phyloP scores from a whole-genome alignment of 2,888 invertebrate species.

The Drosophila paramelanica region DNA sequence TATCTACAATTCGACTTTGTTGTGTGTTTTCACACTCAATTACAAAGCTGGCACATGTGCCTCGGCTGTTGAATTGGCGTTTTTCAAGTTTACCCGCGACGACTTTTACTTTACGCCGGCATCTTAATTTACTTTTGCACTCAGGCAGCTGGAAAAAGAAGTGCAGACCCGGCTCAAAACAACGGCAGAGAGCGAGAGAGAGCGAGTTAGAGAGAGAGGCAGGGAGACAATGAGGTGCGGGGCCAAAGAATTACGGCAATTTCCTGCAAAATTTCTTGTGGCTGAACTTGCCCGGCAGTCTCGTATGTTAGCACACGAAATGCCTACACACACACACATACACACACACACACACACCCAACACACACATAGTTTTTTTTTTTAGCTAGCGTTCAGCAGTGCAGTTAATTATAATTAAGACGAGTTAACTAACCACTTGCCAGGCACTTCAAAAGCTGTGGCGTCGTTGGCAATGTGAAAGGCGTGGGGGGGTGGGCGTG shows the following conservation, averaged over 20 bases:
- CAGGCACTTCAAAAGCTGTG: conserved; percentile 44
- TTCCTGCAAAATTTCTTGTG: conserved; percentile 72
- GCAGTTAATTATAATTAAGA: conserved; percentile 84
- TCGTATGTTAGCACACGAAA: conserved; percentile 34
- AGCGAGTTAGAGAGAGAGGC: not conserved
- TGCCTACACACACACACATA: conserved; percentile 10
- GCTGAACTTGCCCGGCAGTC: conserved; percentile 66
- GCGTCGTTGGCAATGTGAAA: not conserved
- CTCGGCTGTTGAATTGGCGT: conserved; percentile 41
- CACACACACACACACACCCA: not conserved
- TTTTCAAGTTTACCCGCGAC: conserved; percentile 60
- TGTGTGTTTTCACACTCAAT: conserved; percentile 50
- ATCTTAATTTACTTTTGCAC: conserved; percentile 78
- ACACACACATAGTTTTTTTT: conserved; percentile 12
- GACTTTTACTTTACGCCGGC: conserved; percentile 68
- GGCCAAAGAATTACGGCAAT: conserved; percentile 59
- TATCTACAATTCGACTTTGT: conserved; percentile 22
- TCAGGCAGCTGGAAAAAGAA: conserved; percentile 72
- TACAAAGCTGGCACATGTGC: conserved; percentile 57
- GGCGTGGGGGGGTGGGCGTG: not conserved
- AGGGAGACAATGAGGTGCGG: not conserved
- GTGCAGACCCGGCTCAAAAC: conserved; percentile 63
- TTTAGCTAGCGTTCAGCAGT: conserved; percentile 62
- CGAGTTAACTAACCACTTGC: conserved; percentile 82
- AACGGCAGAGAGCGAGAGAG: conserved; percentile 10